Percentiles rank a stretch among this genome's conserved stretches.
Conservation (phyloP, 2,888 invertebrate species). For the Drosophila pegasa region DNA sequence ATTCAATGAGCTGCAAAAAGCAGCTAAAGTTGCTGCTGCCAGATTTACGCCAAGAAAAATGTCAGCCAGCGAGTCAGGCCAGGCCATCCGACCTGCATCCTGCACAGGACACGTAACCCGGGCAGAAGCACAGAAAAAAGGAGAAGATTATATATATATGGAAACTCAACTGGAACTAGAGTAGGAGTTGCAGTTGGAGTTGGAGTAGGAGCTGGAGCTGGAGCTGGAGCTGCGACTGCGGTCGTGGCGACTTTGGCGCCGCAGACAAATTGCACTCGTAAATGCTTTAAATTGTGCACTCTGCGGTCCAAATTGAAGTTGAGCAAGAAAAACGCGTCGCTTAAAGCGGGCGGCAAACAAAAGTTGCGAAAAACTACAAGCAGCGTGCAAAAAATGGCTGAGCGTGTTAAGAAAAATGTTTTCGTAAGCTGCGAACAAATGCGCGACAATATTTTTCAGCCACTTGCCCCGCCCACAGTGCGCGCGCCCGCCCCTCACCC, state of each 20-base stretch:
- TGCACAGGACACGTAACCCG: conserved; percentile 29
- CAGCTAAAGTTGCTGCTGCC: conserved; percentile 72
- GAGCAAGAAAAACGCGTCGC: conserved; percentile 56
- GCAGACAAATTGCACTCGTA: conserved; percentile 77
- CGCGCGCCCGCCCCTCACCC: conserved; percentile 36
- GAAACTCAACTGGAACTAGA: conserved; percentile 59
- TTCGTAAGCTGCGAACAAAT: conserved; percentile 80
- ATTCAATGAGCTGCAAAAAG: conserved; percentile 80
- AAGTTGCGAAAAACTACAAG: conserved; percentile 62
- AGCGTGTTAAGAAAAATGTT: conserved; percentile 80
- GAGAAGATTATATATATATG: conserved; percentile 20
- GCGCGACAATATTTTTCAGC: conserved; percentile 77
- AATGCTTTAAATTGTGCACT: conserved; percentile 77
- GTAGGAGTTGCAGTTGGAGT: conserved; percentile 65
- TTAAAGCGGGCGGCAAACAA: conserved; percentile 55
- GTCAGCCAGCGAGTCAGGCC: conserved; percentile 39
- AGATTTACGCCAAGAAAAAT: conserved; percentile 80
- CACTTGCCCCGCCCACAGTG: conserved; percentile 35
- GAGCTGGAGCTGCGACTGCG: conserved; percentile 70
- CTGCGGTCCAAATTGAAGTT: conserved; percentile 69
- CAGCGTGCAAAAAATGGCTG: conserved; percentile 74
- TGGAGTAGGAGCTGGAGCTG: conserved; percentile 65
- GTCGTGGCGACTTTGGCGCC: conserved; percentile 54
- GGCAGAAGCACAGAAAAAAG: conserved; percentile 12
- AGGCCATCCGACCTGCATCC: conserved; percentile 39